phyloP scores from a whole-genome alignment of 2,113 vertebrate genomes.

The Clarias macrocephalus region DNA sequence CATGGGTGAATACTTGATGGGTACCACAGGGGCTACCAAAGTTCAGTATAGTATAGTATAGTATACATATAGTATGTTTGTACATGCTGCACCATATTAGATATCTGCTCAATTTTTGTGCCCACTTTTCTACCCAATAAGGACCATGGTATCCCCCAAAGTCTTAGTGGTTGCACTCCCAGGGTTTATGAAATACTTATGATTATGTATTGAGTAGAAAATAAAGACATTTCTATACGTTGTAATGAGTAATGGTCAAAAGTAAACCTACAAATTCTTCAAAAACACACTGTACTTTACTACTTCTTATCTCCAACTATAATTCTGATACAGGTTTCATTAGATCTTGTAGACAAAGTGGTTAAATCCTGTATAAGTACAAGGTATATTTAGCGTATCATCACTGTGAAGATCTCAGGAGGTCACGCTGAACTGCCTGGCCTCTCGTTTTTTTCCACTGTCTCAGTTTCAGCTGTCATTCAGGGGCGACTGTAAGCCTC shows the following conservation, averaged over 20 bases:
- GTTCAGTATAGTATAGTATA: no score
- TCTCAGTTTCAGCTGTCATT: background rate
- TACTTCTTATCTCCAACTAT: background rate
- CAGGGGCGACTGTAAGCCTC: background rate
- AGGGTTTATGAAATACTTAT: no score
- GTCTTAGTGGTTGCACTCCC: no score
- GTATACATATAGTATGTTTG: no score
- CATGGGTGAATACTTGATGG: no score
- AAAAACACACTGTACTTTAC: background rate
- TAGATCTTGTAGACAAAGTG: background rate
- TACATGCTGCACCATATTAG: no score
- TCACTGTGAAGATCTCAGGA: background rate
- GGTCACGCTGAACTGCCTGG: background rate
- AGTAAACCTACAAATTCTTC: background rate
- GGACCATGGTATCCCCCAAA: no score
- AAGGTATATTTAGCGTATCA: constrained; percentile 14
- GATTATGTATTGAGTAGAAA: background rate
- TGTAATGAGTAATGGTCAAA: background rate
- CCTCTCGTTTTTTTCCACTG: background rate
- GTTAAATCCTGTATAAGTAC: background rate
- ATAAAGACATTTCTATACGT: background rate
- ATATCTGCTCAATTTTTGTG: no score
- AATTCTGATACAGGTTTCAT: background rate
- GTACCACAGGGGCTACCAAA: no score
- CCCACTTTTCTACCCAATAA: no score